Base-by-base conservation (phyloP, 2,113 vertebrate species). In the Uria lomvia region DNA sequence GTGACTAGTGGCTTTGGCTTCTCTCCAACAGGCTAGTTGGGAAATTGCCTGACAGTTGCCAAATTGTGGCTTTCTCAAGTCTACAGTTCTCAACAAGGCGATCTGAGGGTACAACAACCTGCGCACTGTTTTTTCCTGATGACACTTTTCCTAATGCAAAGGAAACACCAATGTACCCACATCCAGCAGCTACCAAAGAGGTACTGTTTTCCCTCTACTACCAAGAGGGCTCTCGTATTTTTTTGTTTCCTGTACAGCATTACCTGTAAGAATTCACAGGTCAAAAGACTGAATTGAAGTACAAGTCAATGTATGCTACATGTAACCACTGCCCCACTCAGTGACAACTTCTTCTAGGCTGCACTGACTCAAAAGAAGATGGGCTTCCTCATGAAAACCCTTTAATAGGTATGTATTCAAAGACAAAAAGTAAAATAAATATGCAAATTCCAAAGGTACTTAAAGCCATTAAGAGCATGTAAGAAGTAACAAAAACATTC, bases 121-220 rank as follows among this genome's bases (percentile, higher is more conserved):
- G 29, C 0, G 0, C 9, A 43, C 27, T 22, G 6, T 5, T 22
- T 34, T 17, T 21, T 40, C 68, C 68, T 26, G 27, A 52, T 45
- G 21, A 77, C 18, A 11, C 23, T 2, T 8, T 34, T 77, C 22
- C 63, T 62, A 58, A 40, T 2, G 24, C 34, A 73, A 58, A 67
- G 59, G 29, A 45, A 92, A 56, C 9, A 32, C 6, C 1, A 1
- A 47, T 10, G 20, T 13, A 42, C 12, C 20, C 0, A 0, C 15
- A 32, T 7, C 15, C n/a, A 76, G 58, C 3, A 1, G 30, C 38
- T 66, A 72, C 43, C 13, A 43, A 32, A 20, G 17, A 26, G 7
- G 9, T 3, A 17, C 12, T 42, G 27, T 26, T 65, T 53, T 9
- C n/a, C 38, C 45, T 49, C 71, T 24, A 8, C 30, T 43, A 58